Conservation (phyloP, 1,140 invertebrate species). For the Bombus pascuorum region DNA sequence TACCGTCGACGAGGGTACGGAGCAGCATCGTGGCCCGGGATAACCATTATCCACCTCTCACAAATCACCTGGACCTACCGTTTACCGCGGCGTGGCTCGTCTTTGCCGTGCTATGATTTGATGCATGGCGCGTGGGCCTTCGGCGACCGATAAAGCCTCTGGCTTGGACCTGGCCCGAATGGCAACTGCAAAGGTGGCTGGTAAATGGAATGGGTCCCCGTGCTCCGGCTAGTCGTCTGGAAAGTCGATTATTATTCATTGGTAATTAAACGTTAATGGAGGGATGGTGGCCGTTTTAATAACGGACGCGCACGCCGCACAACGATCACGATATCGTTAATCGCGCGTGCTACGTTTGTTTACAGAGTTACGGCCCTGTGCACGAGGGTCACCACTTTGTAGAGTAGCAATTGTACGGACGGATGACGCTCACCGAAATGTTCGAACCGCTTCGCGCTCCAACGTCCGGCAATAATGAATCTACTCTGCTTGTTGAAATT, state of each 20-base stretch:
- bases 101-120: slow-evolving; percentile 43
- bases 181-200: neutral
- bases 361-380: neutral
- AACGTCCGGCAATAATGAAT: neutral
- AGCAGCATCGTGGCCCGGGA: slow-evolving; percentile 72
- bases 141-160: neutral
- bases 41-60: slow-evolving; percentile 76
- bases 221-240: neutral
- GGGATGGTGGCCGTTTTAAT: neutral
- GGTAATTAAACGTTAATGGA: slow-evolving; percentile 22
- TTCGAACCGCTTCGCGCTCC: neutral
- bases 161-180: neutral
- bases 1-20: slow-evolving; percentile 49
- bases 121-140: slow-evolving; percentile 1
- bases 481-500: neutral
- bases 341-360: slow-evolving; percentile 8
- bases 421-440: neutral
- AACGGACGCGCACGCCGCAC: neutral
- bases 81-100: slow-evolving; percentile 49
- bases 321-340: slow-evolving; percentile 1
- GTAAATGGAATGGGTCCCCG: neutral
- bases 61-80: slow-evolving; percentile 79
- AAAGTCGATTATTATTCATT: slow-evolving; percentile 25
- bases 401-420: neutral
- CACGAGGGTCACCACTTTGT: neutral